phyloP scores from a whole-genome alignment of 2,888 invertebrate species.

The Mythimna impura region DNA sequence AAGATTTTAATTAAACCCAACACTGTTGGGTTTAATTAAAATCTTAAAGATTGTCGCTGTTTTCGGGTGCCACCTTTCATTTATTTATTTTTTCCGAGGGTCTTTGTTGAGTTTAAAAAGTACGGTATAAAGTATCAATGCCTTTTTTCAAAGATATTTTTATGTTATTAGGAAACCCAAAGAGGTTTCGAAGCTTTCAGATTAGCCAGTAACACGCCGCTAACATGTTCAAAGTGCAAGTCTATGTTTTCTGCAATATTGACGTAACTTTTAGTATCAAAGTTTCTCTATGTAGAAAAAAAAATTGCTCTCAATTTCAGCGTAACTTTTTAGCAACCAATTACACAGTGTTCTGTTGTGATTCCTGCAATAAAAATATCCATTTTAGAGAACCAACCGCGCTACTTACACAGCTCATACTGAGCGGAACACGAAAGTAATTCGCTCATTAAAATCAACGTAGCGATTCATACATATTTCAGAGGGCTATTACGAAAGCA shows the following conservation, averaged over 20 bases:
- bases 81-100: constrained; percentile 3
- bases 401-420: constrained; percentile 10
- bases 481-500: constrained; percentile 43
- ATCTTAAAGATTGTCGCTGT: too few species aligned
- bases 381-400: neutral
- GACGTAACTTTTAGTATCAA: neutral
- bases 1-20: constrained; percentile 50
- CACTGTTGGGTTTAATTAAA: too few species aligned
- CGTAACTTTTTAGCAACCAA: neutral
- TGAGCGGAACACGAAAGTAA: constrained; percentile 21
- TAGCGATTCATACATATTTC: constrained; percentile 47
- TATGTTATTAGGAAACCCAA: neutral
- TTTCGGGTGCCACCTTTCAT: neutral
- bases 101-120: neutral
- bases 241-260: too few species aligned
- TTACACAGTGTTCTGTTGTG: neutral
- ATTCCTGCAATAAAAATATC: constrained; percentile 6
- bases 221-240: neutral
- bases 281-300: neutral
- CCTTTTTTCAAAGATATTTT: neutral
- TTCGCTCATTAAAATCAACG: constrained; percentile 60
- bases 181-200: neutral
- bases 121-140: neutral
- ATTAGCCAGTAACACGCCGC: neutral
- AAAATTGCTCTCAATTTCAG: neutral